These are phyloP conservation scores for Philaenus spumarius DNA, from an alignment of 1,140 invertebrate species.

Conservation along the genomic window DNA sequence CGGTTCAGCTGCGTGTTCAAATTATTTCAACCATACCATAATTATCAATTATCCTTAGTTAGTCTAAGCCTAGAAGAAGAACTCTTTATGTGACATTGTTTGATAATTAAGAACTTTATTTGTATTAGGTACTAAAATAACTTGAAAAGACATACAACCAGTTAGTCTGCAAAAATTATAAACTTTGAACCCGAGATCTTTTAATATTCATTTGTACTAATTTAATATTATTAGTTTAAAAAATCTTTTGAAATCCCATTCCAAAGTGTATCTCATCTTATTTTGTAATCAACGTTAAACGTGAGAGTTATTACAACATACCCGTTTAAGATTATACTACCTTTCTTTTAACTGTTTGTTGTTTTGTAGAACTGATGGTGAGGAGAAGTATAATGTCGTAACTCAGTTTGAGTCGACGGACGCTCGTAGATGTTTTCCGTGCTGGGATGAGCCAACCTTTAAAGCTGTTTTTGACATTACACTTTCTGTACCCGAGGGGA, in stretches of 20 bases:
- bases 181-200: constrained; percentile 48
- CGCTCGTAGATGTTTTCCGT: constrained; percentile 90
- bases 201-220: constrained; percentile 40
- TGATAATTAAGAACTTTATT: no score
- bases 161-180: no score
- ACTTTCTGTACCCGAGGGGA: constrained; percentile 65
- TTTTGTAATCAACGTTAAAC: no score
- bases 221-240: constrained; percentile 50
- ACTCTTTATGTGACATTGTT: no score
- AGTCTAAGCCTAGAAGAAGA: no score
- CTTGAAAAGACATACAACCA: constrained; percentile 61
- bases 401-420: constrained; percentile 94
- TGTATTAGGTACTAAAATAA: no score
- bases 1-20: no score
- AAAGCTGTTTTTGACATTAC: constrained; percentile 94
- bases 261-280: no score
- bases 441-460: constrained; percentile 94
- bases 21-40: no score
- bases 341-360: constrained; percentile 2
- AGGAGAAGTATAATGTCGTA: constrained; percentile 75
- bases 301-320: no score
- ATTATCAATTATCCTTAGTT: no score
- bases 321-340: no score
- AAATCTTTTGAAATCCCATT: constrained; percentile 89
- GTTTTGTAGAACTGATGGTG: constrained; percentile 51